These are phyloP conservation scores for Ophioninae sp. DNA, from an alignment of 2,888 invertebrate genomes.

Conservation along the genomic window DNA sequence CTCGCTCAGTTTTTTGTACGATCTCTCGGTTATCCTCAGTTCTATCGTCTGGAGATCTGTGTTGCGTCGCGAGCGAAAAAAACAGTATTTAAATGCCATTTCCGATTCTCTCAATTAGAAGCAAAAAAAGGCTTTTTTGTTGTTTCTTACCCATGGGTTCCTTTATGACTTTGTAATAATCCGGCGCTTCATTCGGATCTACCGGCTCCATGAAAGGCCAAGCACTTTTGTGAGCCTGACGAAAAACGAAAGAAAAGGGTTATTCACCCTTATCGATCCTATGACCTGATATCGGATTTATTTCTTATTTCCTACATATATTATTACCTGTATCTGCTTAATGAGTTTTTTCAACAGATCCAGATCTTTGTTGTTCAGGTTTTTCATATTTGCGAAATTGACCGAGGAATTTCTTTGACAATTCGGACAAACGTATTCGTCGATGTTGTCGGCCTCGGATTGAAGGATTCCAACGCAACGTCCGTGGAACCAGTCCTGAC, in stretches of 20 bases:
- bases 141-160: slow-evolving; percentile 94
- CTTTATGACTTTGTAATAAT: slow-evolving; percentile 97
- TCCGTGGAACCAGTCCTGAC: slow-evolving; percentile 99
- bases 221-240: slow-evolving; percentile 94
- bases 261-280: slow-evolving; percentile 6
- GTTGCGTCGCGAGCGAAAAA: slow-evolving; percentile 72
- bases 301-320: background rate
- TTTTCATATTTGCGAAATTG: slow-evolving; percentile 95
- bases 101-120: background rate
- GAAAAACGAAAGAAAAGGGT: slow-evolving; percentile 22
- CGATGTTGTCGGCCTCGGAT: slow-evolving; percentile 96
- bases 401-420: slow-evolving; percentile 95
- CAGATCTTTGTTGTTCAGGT: slow-evolving; percentile 89
- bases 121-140: slow-evolving; percentile 14
- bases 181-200: slow-evolving; percentile 96
- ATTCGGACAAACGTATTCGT: slow-evolving; percentile 97
- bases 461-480: slow-evolving; percentile 97
- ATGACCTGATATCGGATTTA: background rate
- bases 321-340: slow-evolving; percentile 91
- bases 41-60: slow-evolving; percentile 98
- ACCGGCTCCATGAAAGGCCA: slow-evolving; percentile 99
- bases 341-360: slow-evolving; percentile 92
- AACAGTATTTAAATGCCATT: no score
- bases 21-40: slow-evolving; percentile 90
- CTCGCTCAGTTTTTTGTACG: slow-evolving; percentile 94